Percentiles rank a stretch among this genome's conserved stretches.
Conservation (phyloP, 2,113 vertebrate species). For the Leptodactylus fuscus region DNA sequence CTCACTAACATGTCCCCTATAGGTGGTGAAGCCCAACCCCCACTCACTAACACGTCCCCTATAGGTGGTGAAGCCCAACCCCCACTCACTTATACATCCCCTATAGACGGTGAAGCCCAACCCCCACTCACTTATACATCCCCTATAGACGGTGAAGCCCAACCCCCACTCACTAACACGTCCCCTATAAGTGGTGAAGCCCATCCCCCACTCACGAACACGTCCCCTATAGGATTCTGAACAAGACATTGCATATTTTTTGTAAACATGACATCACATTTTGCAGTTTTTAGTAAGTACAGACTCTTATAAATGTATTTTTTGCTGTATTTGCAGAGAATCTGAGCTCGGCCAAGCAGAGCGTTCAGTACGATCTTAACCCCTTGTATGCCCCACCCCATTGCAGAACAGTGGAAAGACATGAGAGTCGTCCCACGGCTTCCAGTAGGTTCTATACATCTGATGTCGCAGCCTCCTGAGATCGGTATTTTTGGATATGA, state of each 20-base stretch:
- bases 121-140: too few species aligned
- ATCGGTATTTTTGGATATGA: neutral
- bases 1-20: too few species aligned
- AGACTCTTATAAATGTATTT: neutral
- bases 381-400: neutral
- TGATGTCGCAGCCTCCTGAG: neutral
- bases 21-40: too few species aligned
- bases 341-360: neutral
- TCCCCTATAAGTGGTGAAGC: too few species aligned
- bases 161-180: too few species aligned
- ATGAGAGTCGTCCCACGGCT: neutral
- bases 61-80: too few species aligned
- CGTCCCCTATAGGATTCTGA: neutral
- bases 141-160: too few species aligned
- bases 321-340: neutral
- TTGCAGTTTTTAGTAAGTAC: neutral
- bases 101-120: too few species aligned
- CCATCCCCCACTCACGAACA: too few species aligned
- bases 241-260: slow-evolving; percentile 53
- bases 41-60: too few species aligned
- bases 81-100: too few species aligned
- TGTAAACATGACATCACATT: slow-evolving; percentile 57
- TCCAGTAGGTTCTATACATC: neutral
- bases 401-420: neutral
- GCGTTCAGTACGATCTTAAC: neutral